Conservation (phyloP, 2,113 vertebrate genomes). For the Gymnogyps californianus region DNA sequence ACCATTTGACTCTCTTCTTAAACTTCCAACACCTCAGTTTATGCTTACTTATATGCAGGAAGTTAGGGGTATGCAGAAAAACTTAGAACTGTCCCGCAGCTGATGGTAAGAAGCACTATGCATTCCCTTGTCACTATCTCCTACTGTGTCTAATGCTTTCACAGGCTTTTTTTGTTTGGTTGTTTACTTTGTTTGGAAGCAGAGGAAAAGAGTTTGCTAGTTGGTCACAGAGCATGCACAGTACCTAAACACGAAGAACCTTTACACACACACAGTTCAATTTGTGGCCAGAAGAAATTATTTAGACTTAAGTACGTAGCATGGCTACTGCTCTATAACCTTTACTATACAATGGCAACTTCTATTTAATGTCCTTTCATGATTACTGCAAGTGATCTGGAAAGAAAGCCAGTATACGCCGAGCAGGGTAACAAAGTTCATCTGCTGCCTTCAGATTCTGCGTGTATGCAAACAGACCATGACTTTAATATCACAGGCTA, state of each 20-base stretch:
- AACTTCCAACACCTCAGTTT: background rate
- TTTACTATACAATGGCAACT: background rate
- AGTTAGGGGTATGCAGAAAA: background rate
- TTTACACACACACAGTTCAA: background rate
- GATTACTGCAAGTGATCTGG: background rate
- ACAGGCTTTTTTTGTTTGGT: background rate
- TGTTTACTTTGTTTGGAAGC: background rate
- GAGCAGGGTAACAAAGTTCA: background rate
- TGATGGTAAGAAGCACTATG: background rate
- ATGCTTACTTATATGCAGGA: rapidly evolving
- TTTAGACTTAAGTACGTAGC: background rate
- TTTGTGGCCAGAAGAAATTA: background rate
- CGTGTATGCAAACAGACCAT: background rate
- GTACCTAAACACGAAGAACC: background rate
- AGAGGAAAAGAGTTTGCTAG: background rate
- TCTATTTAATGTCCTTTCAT: background rate
- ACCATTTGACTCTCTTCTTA: background rate
- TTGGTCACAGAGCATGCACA: background rate
- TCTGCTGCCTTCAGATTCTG: background rate
- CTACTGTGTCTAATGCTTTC: background rate
- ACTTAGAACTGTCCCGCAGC: rapidly evolving
- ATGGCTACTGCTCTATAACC: background rate
- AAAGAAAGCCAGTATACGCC: background rate
- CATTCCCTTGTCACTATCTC: background rate
- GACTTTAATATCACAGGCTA: no score